Base-by-base conservation (phyloP, 64 coral and sea anemone species). In the Porites australiensis region DNA sequence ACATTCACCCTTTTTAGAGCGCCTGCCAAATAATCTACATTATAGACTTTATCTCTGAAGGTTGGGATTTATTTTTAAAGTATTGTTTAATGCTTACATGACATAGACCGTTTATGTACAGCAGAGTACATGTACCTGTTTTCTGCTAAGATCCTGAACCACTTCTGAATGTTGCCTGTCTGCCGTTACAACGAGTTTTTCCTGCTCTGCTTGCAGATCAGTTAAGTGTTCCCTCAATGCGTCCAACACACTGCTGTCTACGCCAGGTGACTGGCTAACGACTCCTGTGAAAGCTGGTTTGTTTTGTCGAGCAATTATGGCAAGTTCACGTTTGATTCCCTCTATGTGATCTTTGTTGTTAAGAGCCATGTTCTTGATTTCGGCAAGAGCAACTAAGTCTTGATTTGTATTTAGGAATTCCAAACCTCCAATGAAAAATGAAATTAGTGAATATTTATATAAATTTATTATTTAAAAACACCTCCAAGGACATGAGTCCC, bases 281-380 rank as follows among this genome's bases (percentile, higher is more conserved):
- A 86, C 70, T 53, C 87, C 82, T 77, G 77, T 70, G 15, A 76
- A 60, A 46, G 87, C 58, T 81, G 90, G 80, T 63, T 94, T 96
- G 77, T 69, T 88, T 69, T 94, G 95, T 13, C 95, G 87, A 5
- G 95, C 79, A 53, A 96, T 86, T 1, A 87, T 82, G 2, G 92
- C 92, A 58, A 96, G 83, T 43, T 96, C 95, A 77, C 92, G 88
- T 48, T 72, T 94, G 19, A 96, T 22, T 77, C 79, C 82, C 2
- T 96, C 92, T 37, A 96, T 88, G 19, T 94, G 91, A 8, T 96
- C 95, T 68, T 91, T 93, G 82, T 96, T 96, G 48, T 93, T 73
- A 58, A 63, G 52, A 9, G 87, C 79, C 74, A 96, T 91, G 74
- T 71, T 79, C 62, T 83, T 96, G 4, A 96, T 75, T 57, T 93